A percentile compares a stretch with the other conserved stretches of the same genome.
Conservation (phyloP, 2,113 vertebrate species). For the Xiphophorus maculatus region DNA sequence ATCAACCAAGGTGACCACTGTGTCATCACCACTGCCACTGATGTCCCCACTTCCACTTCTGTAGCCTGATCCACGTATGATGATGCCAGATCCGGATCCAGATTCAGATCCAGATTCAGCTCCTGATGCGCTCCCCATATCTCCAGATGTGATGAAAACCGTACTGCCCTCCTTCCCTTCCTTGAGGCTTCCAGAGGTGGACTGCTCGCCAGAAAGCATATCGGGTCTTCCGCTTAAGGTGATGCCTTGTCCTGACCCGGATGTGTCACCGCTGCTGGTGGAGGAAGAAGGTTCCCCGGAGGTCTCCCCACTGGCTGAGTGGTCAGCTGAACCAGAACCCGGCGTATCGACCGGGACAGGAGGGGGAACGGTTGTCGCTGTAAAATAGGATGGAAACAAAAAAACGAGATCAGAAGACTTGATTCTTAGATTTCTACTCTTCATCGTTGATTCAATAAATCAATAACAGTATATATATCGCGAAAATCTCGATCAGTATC, state of each 20-base stretch:
- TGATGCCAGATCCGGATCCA: constrained; percentile 60
- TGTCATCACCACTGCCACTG: constrained; percentile 72
- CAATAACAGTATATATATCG: too few species aligned
- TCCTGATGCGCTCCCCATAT: constrained; percentile 57
- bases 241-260: constrained; percentile 60
- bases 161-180: constrained; percentile 61
- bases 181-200: constrained; percentile 52
- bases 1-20: constrained; percentile 80
- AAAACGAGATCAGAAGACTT: background rate
- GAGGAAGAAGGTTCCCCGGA: constrained; percentile 55
- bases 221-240: constrained; percentile 43
- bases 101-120: constrained; percentile 54
- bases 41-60: constrained; percentile 33
- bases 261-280: constrained; percentile 51
- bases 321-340: constrained; percentile 62
- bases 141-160: constrained; percentile 48
- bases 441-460: too few species aligned
- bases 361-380: constrained; percentile 77
- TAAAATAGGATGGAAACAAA: constrained; percentile 24
- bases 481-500: too few species aligned
- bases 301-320: constrained; percentile 69
- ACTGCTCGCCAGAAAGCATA: constrained; percentile 55
- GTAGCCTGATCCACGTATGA: constrained; percentile 72
- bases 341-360: constrained; percentile 62
- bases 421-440: background rate